Base-by-base conservation (phyloP, 92 coral and sea anemone genomes). In the Siderastrea siderea region DNA sequence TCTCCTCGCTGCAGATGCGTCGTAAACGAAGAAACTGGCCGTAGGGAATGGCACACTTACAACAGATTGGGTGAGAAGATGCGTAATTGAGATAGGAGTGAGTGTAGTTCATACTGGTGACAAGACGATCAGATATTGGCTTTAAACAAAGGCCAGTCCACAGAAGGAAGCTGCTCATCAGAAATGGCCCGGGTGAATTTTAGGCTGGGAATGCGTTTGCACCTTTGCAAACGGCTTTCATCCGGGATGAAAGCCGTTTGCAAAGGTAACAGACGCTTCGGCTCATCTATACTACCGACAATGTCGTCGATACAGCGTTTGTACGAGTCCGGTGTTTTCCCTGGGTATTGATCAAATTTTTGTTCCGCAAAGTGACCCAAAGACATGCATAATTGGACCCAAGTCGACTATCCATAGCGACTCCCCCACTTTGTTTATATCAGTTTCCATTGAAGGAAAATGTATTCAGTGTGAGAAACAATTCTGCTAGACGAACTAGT, bases 1-100 rank as follows among this genome's bases (percentile, higher is more conserved):
- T 78, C 44, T 71, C 76, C 38, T 84, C 85, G 9, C 90, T 85
- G 73, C 93, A 90, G 77, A 90, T 58, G 84, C 89, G 92, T 19
- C 89, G 80, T 50, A 88, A 77, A 47, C 92, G 89, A 61, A 88
- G 83, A 63, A 88, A 88, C 66, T 84, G 85, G n/a, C 77, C 19
- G 60, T 53, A 75, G 15, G 89, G 92, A 51, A 83, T 84, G 16
- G 92, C 63, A 10, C 75, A 3, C 52, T 69, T 44, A 69, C 54
- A 47, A 45, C 8, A 52, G n/a, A 16, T 46, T 4, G 74, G 52
- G 52, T 69, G 51, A 8, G 14, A 69, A 3, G 52, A 67, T 0
- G 46, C 15, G 12, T 38, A 67, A 19, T 67, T 67, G 12, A 58
- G 47, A 13, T 67, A 19, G 14, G 61, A 73, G n/a, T 13, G 59